These are phyloP conservation scores for Liasis olivaceus DNA, from an alignment of 2,797 vertebrate species.

Conservation along the genomic window DNA sequence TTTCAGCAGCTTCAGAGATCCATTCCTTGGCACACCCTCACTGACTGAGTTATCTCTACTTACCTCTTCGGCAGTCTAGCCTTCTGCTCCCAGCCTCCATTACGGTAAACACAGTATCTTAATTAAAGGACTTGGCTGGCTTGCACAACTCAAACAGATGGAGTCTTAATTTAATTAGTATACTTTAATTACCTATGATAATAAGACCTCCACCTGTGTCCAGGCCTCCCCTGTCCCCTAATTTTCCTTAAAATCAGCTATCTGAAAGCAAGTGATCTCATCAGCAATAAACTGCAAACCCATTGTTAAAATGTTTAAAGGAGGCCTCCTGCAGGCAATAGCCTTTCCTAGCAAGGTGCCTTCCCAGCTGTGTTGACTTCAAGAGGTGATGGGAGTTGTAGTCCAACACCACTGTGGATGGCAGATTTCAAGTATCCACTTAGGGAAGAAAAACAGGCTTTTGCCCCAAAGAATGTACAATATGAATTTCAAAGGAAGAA, in stretches of 20 bases:
- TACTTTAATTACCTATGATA: conserved; percentile 80
- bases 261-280: not conserved
- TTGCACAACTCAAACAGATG: conserved; percentile 90
- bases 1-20: conserved; percentile 28
- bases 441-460: not conserved
- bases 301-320: conserved; percentile 7
- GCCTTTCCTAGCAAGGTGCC: not conserved
- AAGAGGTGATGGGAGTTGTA: not conserved
- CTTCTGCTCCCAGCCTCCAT: conserved; percentile 70
- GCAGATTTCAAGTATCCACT: not conserved
- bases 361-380: not conserved
- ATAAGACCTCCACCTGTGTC: conserved; percentile 79
- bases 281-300: not conserved
- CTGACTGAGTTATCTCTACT: conserved; percentile 5
- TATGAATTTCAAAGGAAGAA: not conserved
- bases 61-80: conserved; percentile 21
- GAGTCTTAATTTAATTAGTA: conserved; percentile 92
- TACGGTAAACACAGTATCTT: conserved; percentile 85
- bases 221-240: conserved; percentile 22
- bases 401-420: not conserved
- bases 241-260: conserved; percentile 33
- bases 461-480: not conserved
- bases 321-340: not conserved
- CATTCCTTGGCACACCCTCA: conserved; percentile 11
- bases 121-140: conserved; percentile 89